Conservation (phyloP, 1,140 invertebrate species). For the Popillia japonica region DNA sequence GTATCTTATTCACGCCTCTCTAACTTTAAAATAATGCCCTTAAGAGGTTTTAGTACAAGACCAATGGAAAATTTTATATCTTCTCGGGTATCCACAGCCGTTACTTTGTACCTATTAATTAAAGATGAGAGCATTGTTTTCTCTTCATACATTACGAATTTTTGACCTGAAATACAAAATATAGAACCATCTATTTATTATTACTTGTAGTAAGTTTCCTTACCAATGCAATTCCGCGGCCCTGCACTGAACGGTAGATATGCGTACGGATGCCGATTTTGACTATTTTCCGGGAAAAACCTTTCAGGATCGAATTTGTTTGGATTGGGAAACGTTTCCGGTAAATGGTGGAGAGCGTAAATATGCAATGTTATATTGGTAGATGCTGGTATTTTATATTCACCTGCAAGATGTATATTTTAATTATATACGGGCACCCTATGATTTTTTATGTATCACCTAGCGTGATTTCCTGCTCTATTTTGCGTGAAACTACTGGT, state of each 20-base stretch:
- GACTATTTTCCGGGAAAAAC: constrained; percentile 7
- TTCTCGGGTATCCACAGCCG: constrained; percentile 41
- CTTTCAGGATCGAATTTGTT: constrained; percentile 51
- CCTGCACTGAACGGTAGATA: constrained; percentile 10
- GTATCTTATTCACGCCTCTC: background rate
- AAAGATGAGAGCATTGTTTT: constrained; percentile 61
- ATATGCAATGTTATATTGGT: too few relatives aligned
- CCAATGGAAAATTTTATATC: constrained; percentile 13
- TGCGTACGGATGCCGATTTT: constrained; percentile 12
- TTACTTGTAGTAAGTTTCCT: background rate
- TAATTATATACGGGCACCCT: too few relatives aligned
- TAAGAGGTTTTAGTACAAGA: background rate
- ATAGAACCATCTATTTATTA: background rate
- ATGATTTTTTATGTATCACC: constrained; percentile 49
- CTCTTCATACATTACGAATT: constrained; percentile 62
- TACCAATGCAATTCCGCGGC: constrained; percentile 7
- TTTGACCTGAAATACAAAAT: constrained; percentile 57
- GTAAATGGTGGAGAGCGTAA: too few relatives aligned
- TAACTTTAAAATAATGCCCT: constrained; percentile 35
- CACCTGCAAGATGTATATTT: too few relatives aligned
- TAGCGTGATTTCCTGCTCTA: constrained; percentile 57
- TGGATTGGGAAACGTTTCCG: constrained; percentile 62
- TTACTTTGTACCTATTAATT: constrained; percentile 48
- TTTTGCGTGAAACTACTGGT: constrained; percentile 61
- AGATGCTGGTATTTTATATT: too few relatives aligned